Evolutionary conservation across 2,888 invertebrate genomes (phyloP).

Genomic region (Amorpha juglandis): DNA sequence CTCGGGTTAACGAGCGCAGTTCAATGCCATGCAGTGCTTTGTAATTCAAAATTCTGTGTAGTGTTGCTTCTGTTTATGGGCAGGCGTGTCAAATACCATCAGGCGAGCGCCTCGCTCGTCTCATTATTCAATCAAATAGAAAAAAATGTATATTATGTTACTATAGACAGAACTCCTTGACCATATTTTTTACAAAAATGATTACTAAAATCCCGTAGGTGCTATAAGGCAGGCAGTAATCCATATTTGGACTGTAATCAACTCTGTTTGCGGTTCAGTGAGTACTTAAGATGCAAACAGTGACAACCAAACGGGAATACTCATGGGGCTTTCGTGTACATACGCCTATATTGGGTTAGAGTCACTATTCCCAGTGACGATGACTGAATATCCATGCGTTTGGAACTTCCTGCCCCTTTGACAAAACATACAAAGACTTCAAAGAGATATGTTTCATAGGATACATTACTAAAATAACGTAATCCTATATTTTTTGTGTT

Average conservation of each 20-base stretch:
- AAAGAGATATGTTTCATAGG: conserved; percentile 38
- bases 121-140: too few relatives aligned
- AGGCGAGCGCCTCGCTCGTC: too few relatives aligned
- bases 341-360: conserved; percentile 62
- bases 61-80: too few relatives aligned
- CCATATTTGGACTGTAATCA: conserved; percentile 25
- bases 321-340: conserved; percentile 53
- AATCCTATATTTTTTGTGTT: background rate
- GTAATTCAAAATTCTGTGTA: too few relatives aligned
- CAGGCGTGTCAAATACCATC: too few relatives aligned
- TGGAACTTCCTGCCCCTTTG: conserved; percentile 46
- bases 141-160: too few relatives aligned
- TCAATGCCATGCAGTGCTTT: too few relatives aligned
- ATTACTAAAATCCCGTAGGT: background rate
- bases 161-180: too few relatives aligned
- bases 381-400: conserved; percentile 40
- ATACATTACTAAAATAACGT: conserved; percentile 33
- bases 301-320: conserved; percentile 61
- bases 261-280: conserved; percentile 31
- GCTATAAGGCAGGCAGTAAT: background rate
- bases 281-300: conserved; percentile 76
- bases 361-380: conserved; percentile 50
- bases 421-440: conserved; percentile 45
- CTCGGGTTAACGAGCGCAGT: too few relatives aligned
- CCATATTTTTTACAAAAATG: background rate